Evolutionary conservation across 2,113 vertebrate genomes (phyloP).

Genomic region (Spilogale gracilis): DNA sequence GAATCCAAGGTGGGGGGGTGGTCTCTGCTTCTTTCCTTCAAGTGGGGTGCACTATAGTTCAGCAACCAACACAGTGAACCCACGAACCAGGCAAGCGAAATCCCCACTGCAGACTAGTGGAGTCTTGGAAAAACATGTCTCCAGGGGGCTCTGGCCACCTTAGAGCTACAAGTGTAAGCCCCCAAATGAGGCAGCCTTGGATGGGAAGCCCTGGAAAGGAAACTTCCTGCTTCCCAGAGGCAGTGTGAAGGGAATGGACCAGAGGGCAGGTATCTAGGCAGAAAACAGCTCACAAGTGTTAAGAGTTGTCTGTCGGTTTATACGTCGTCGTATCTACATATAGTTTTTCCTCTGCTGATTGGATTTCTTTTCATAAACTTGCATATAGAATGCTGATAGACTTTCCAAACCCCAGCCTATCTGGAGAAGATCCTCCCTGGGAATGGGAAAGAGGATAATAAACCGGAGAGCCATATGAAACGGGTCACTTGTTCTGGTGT

Average conservation of each 20-base stretch:
- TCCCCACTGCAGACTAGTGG: rapidly evolving
- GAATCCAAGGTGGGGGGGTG: not conserved
- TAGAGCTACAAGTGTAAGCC: not conserved
- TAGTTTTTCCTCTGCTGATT: not conserved
- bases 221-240: not conserved
- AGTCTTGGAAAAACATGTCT: not conserved
- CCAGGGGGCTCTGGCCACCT: not conserved
- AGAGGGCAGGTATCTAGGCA: not conserved
- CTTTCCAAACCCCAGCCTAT: not conserved
- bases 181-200: not conserved
- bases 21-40: not conserved
- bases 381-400: not conserved
- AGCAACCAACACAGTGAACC: not conserved
- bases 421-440: not conserved
- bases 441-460: not conserved
- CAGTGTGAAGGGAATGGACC: not conserved
- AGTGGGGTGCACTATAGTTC: not conserved
- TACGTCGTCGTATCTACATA: not conserved
- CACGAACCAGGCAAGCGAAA: not conserved
- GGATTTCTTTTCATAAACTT: constrained; percentile 30
- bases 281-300: not conserved
- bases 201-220: not conserved
- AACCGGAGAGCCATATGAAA: not conserved
- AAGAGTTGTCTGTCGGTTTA: not conserved
- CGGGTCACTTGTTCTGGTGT: not conserved